Conservation (phyloP, 2,113 vertebrate genomes). For the Pimephales promelas region DNA sequence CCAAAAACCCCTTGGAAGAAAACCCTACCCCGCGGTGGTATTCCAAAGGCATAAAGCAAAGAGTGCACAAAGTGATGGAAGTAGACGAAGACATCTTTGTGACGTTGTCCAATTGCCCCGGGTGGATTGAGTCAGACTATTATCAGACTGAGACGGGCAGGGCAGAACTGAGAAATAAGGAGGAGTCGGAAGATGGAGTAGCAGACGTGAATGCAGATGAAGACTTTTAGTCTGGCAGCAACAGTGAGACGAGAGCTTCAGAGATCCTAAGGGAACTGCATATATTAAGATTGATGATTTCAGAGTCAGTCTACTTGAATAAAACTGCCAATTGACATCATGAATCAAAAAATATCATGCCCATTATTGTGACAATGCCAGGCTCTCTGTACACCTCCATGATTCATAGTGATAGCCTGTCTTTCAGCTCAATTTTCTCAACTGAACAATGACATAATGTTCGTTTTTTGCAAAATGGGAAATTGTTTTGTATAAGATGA, state of each 20-base stretch:
- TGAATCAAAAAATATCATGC: not conserved
- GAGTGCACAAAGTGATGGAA: constrained; percentile 81
- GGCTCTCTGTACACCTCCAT: not conserved
- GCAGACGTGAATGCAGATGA: constrained; percentile 28
- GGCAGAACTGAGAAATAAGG: constrained; percentile 62
- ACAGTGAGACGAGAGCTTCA: not conserved
- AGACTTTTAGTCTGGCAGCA: constrained; percentile 24
- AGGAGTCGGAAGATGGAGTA: constrained; percentile 23
- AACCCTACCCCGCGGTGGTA: constrained; percentile 76
- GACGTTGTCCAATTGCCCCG: constrained; percentile 72
- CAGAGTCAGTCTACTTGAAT: constrained; percentile 4
- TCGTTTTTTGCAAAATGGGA: not conserved
- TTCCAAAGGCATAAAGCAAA: constrained; percentile 91
- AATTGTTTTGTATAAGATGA: too few relatives aligned
- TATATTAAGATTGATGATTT: constrained; percentile 32
- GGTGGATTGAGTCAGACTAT: constrained; percentile 85
- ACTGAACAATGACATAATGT: not conserved
- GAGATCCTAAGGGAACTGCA: constrained; percentile 28
- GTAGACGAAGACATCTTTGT: constrained; percentile 82
- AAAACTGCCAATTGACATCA: not conserved
- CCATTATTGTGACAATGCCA: not conserved
- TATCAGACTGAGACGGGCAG: constrained; percentile 85
- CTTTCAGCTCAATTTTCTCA: not conserved
- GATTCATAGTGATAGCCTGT: not conserved
- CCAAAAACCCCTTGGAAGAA: constrained; percentile 73